A percentile compares a stretch with the other conserved stretches of the same genome.
phyloP scores from a whole-genome alignment of 1,140 invertebrate genomes.

The Halictus rubicundus region DNA sequence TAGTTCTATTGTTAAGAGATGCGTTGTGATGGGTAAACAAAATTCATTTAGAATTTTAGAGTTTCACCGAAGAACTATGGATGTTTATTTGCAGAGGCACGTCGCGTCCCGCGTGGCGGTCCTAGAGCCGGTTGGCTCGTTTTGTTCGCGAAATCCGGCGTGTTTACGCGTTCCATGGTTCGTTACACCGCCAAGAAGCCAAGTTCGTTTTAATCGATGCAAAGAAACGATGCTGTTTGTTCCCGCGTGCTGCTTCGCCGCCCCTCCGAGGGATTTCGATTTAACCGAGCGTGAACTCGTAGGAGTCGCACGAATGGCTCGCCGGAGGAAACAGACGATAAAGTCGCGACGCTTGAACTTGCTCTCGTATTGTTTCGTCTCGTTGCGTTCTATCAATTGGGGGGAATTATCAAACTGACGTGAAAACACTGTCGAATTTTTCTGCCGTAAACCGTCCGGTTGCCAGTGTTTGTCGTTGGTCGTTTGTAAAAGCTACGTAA shows the following conservation, averaged over 20 bases:
- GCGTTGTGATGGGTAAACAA: too few species aligned
- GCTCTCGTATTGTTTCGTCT: constrained; percentile 9
- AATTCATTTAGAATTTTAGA: too few species aligned
- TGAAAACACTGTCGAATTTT: too few species aligned
- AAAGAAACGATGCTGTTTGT: constrained; percentile 32
- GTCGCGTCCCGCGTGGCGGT: too few species aligned
- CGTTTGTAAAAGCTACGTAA: too few species aligned
- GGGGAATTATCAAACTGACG: background rate
- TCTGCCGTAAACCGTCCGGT: too few species aligned
- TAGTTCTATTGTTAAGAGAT: too few species aligned
- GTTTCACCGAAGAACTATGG: too few species aligned
- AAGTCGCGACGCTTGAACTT: background rate
- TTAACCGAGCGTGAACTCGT: constrained; percentile 38
- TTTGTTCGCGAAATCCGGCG: background rate
- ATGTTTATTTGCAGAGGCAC: too few species aligned
- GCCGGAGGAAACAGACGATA: background rate
- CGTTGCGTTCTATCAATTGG: constrained; percentile 8
- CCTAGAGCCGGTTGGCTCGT: background rate
- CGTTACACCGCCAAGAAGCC: background rate
- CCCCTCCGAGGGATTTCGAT: constrained; percentile 11
- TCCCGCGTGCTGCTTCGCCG: background rate
- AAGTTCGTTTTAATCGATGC: constrained; percentile 37
- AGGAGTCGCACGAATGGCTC: constrained; percentile 11
- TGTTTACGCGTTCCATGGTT: constrained; percentile 14
- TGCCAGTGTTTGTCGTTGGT: too few species aligned